Evolutionary conservation across 2,113 vertebrate genomes (phyloP), one percentile per base, ranked within the genome.

Genomic region (Pampusana beccarii): DNA sequence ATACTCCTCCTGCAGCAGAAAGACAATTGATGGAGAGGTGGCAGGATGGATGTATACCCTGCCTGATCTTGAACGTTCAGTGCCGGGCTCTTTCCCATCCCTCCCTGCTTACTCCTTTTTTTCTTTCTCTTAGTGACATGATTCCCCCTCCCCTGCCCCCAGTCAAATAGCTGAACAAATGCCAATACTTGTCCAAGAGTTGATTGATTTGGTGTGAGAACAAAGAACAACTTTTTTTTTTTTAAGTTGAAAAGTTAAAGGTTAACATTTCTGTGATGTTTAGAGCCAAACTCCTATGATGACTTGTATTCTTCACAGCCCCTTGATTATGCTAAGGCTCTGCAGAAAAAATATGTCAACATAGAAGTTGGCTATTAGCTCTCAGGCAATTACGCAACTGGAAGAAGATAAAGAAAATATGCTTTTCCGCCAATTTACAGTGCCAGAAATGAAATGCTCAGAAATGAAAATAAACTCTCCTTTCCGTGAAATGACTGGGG

Each of bases 321-420:
- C 53, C 73, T 72, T 88, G 86, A 86, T 90, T 93, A 88, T 1
- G 1, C 60, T 44, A 44, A 8, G 51, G 67, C 72, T 80, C 64
- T 0, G 0, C 48, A 78, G 72, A 71, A 92, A 46, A 95, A 90
- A 36, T 65, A 90, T 61, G 64, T 95, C 83, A 86, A 84, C 58
- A 80, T 8, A 86, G 57, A 92, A 74, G n/a, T 4, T 88, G 82
- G 71, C 90, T 90, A 82, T 88, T 58, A 71, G 67, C 75, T 87
- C 74, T 85, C 74, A 57, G 29, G 50, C 73, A 86, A 64, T 91
- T 94, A 92, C 13, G 36, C 88, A 96, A 95, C n/a, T 77, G 80
- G 46, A 93, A 57, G 53, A 86, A 91, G 88, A 96, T 86, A 94
- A 88, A 93, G 90, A 96, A 93, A 95, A 80, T 77, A 94, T 5